Percentiles rank a stretch among this genome's conserved stretches.
Evolutionary conservation across 2,888 invertebrate species (phyloP).

Genomic region (Acronicta psi): DNA sequence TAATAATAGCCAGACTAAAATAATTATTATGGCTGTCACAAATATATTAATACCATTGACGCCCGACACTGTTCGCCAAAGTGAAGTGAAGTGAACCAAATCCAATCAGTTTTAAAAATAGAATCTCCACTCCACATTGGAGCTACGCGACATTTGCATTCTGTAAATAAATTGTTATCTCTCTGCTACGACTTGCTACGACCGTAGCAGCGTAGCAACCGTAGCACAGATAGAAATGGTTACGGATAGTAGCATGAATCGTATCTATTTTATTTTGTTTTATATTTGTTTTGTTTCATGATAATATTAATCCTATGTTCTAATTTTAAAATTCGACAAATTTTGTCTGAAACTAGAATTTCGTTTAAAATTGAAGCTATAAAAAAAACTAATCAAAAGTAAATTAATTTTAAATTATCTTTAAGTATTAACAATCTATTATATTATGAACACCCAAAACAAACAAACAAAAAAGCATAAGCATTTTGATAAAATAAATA

Average conservation of each 20-base stretch:
- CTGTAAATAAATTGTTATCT: slow-evolving; percentile 34
- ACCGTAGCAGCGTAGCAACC: slow-evolving; percentile 50
- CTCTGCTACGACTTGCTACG: slow-evolving; percentile 44
- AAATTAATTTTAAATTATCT: no score
- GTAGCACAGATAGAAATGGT: slow-evolving; percentile 39
- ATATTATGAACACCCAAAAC: no score
- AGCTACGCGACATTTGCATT: slow-evolving; percentile 8
- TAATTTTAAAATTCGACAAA: no score
- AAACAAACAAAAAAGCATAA: no score
- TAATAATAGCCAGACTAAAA: slow-evolving; percentile 8
- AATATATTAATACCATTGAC: slow-evolving; percentile 7
- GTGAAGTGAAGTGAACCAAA: slow-evolving; percentile 19
- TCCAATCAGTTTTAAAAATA: slow-evolving; percentile 32
- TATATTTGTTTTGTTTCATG: no score
- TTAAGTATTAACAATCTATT: no score
- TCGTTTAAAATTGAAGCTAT: no score
- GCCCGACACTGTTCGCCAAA: slow-evolving; percentile 15
- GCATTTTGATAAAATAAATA: no score
- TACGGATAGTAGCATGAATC: neutral
- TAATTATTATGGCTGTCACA: slow-evolving; percentile 2
- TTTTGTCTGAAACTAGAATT: no score
- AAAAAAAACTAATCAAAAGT: no score
- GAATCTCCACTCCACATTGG: slow-evolving; percentile 5
- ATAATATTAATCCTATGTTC: no score
- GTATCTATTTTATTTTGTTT: neutral